Percentiles rank a stretch among this genome's conserved stretches.
phyloP scores from a whole-genome alignment of 2,888 invertebrate genomes.

The Leptogaster cylindrica region DNA sequence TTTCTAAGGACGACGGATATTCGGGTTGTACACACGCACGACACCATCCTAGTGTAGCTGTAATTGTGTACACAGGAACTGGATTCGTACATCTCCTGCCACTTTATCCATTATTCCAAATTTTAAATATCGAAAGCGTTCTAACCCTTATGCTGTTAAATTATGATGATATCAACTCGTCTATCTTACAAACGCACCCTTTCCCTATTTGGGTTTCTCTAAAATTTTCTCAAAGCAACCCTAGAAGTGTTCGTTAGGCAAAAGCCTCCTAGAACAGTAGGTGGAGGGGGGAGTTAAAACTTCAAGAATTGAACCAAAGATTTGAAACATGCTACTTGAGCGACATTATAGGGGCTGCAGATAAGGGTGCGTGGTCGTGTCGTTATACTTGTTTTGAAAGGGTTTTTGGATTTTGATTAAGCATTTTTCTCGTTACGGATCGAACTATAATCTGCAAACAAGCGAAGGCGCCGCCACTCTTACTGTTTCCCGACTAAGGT shows the following conservation, averaged over 20 bases:
- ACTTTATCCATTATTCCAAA: constrained; percentile 42
- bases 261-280: not conserved
- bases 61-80: not conserved
- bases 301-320: constrained; percentile 34
- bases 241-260: constrained; percentile 25
- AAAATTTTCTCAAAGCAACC: constrained; percentile 17
- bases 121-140: constrained; percentile 45
- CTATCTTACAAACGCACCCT: constrained; percentile 26
- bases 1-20: constrained; percentile 24
- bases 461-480: not conserved
- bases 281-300: constrained; percentile 15
- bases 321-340: constrained; percentile 29
- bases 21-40: not conserved
- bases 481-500: not conserved
- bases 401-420: constrained; percentile 34
- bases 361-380: constrained; percentile 38
- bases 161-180: constrained; percentile 41
- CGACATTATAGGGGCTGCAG: constrained; percentile 35
- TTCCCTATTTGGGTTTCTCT: not conserved
- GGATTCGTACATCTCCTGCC: constrained; percentile 13
- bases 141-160: constrained; percentile 44
- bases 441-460: not conserved
- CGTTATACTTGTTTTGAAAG: constrained; percentile 32
- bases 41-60: not conserved
- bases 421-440: constrained; percentile 18